Evolutionary conservation across 2,113 vertebrate genomes (phyloP), one percentile per base, ranked within the genome.

Genomic region (Semnornis frantzii): DNA sequence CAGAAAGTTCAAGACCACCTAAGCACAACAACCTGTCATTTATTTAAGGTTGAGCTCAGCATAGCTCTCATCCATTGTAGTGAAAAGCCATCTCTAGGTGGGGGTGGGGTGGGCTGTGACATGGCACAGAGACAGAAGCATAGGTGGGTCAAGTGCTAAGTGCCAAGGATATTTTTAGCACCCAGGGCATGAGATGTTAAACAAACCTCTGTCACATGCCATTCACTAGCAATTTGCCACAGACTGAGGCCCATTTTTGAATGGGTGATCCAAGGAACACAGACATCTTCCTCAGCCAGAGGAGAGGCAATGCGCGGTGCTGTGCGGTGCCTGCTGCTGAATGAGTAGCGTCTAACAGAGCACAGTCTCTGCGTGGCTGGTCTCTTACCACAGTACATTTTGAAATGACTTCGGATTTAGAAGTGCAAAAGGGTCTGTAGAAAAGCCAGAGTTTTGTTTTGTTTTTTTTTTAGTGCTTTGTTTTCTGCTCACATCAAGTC

Each of bases 1-100:
- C 73, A 78, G 63, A 75, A 66, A 85, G 72, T 80, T 90, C 92
- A 91, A 82, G 73, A 83, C 71, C 87, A 79, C 46, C 28, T 71
- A 50, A 92, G 62, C 54, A 60, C 58, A 87, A 63, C 62, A 85
- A 20, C 12, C 42, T 90, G 71, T 46, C 72, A 27, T 90, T 92
- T 76, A 24, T 19, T 19, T 46, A 54, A 42, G 48, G 34, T 31
- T 89, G 25, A 28, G 31, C 50, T 72, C 64, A 33, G n/a, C 1
- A 1, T 37, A 76, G 34, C 15, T 46, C 50, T 55, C 34, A 19
- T 30, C 27, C 24, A 12, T 55, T 37, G 65, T 8, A 60, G 62
- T 52, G 63, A 79, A 82, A 82, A 88, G 21, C 12, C 18, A 3
- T 39, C 16, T n/a, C 60, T 37, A 60, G 52, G 15, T 33, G 6